These are phyloP conservation scores for Neogale vison DNA, from an alignment of 2,113 vertebrate genomes.

Conservation along the genomic window DNA sequence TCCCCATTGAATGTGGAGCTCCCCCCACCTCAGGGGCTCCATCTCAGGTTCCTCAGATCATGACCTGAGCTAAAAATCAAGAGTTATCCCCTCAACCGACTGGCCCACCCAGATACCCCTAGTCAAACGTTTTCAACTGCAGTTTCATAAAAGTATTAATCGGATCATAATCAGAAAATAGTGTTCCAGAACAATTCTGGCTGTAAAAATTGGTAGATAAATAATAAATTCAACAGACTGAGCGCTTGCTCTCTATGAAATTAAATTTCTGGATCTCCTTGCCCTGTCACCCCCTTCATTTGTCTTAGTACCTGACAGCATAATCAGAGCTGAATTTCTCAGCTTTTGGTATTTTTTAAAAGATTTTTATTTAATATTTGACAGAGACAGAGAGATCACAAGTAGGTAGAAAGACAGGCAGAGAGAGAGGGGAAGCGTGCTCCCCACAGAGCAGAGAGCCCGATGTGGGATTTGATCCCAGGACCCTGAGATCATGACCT, in stretches of 20 bases:
- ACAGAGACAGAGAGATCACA: too few relatives aligned
- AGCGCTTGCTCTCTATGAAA: not conserved
- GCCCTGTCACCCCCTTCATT: not conserved
- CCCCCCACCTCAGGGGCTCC: accelerated
- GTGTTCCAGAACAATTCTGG: not conserved
- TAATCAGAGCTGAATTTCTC: slow-evolving; percentile 41
- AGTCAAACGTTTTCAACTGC: not conserved
- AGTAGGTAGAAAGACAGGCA: too few relatives aligned
- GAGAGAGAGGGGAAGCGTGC: too few relatives aligned
- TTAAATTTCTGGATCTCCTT: not conserved
- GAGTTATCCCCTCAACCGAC: not conserved
- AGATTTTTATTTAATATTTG: too few relatives aligned
- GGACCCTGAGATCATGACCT: too few relatives aligned
- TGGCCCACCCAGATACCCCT: not conserved
- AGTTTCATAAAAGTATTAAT: slow-evolving; percentile 36
- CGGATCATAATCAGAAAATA: not conserved
- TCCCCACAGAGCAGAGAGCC: too few relatives aligned
- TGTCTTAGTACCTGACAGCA: not conserved
- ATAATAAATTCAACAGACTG: not conserved
- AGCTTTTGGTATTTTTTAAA: not conserved
- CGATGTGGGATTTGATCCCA: too few relatives aligned
- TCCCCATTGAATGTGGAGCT: not conserved
- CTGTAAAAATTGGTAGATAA: not conserved
- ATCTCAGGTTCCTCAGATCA: not conserved
- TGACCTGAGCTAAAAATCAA: not conserved